Conservation (phyloP, 2,888 invertebrate species). For the Noctua fimbriata region DNA sequence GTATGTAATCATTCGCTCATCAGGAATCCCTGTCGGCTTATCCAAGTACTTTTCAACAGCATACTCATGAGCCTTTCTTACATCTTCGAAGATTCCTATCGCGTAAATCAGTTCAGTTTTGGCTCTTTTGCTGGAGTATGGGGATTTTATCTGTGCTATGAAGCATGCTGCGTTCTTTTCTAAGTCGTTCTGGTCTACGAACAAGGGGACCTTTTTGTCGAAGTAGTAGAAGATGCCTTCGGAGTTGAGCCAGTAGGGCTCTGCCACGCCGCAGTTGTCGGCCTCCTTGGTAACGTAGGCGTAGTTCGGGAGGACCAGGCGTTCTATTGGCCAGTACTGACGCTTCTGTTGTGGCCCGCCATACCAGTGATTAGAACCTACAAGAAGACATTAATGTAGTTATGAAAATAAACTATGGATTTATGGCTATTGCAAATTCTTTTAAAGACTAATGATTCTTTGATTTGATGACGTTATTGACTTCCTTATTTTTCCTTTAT, state of each 20-base stretch:
- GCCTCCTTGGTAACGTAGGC: slow-evolving; percentile 90
- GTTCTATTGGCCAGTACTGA: slow-evolving; percentile 92
- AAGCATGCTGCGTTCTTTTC: slow-evolving; percentile 88
- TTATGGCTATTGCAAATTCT: neutral
- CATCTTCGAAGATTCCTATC: slow-evolving; percentile 91
- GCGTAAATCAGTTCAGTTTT: slow-evolving; percentile 89
- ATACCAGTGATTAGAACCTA: slow-evolving; percentile 90
- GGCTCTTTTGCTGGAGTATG: slow-evolving; percentile 84
- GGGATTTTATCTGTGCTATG: slow-evolving; percentile 85
- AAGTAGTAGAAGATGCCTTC: slow-evolving; percentile 92
- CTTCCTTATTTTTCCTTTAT: neutral
- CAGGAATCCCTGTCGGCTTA: slow-evolving; percentile 90
- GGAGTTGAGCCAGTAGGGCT: slow-evolving; percentile 93
- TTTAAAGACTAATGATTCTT: neutral
- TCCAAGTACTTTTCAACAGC: slow-evolving; percentile 91
- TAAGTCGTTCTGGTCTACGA: slow-evolving; percentile 91
- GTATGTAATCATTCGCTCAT: slow-evolving; percentile 88
- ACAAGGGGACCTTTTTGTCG: slow-evolving; percentile 91
- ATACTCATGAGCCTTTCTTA: slow-evolving; percentile 90
- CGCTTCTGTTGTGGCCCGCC: slow-evolving; percentile 91
- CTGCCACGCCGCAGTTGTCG: slow-evolving; percentile 90
- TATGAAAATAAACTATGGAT: neutral
- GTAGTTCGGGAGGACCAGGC: slow-evolving; percentile 86
- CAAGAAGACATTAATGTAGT: neutral
- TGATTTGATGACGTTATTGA: neutral